Base-by-base conservation (phyloP, 2,797 vertebrate species). In the Sebastes steindachneri region DNA sequence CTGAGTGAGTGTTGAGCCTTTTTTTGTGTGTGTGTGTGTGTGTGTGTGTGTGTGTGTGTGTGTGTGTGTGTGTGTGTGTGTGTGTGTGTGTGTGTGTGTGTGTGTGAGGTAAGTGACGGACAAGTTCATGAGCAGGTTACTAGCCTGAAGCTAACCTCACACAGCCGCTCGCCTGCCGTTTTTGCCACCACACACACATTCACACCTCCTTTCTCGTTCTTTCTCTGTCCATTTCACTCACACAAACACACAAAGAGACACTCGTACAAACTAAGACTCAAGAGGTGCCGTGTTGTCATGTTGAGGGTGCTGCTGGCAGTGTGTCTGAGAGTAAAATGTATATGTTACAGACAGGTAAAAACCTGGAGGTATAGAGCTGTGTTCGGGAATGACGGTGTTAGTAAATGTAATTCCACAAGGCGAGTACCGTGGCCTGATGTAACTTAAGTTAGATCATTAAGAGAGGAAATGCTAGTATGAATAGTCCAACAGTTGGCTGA, bases 101-200 rank as follows among this genome's bases (percentile, higher is more conserved):
- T 19, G 37, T 73, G 67, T 68, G 76, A 48, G 82, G 72, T 60
- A 67, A 70, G 41, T 69, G 67, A 77, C 9, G 1, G 73, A 73
- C 59, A 75, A 73, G 77, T 85, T 83, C 79, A 71, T 37, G 53
- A 62, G 69, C 67, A 71, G 89, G 80, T 84, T 77, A 21, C 48
- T 77, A 63, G 78, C 88, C 88, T 53, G 21, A 57, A 78, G 86
- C 70, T 66, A 78, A 80, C 78, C 76, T 68, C 55, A 29, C 41
- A 67, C 25, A 60, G 71, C 45, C 12, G 3, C 66, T 86, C 72
- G 62, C 67, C 71, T 68, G 70, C 57, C 57, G 4, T 80, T 83
- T 69, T 74, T 77, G 1, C 53, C 12, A 0, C 17, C 41, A 23
- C 51, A 60, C 68, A 23, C 55, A 31, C 51, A 53, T 53, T 21